Percentiles rank a stretch among this genome's conserved stretches.
These are phyloP conservation scores for Anoplophora glabripennis DNA, from an alignment of 1,140 invertebrate genomes.

Conservation along the genomic window DNA sequence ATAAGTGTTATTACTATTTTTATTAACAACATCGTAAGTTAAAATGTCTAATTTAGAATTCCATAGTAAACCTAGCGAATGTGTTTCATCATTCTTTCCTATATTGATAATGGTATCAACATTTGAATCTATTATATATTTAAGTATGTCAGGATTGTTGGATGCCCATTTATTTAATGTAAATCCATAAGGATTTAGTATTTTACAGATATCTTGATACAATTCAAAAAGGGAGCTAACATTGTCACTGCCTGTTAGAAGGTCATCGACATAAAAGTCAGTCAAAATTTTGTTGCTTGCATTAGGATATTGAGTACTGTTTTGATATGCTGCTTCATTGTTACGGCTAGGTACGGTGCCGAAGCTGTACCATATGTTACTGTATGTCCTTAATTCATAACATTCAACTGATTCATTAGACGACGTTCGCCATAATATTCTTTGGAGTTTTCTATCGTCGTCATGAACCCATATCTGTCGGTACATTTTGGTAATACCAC, in stretches of 20 bases:
- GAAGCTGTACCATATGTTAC: conserved; percentile 42
- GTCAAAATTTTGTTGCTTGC: conserved; percentile 33
- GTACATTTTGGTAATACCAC: conserved; percentile 45
- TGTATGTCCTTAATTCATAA: conserved; percentile 30
- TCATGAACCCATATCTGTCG: conserved; percentile 33
- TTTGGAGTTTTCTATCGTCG: conserved; percentile 32
- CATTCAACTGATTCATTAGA: conserved; percentile 26
- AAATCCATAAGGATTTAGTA: neutral
- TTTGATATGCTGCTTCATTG: conserved; percentile 35
- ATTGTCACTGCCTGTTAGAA: no score
- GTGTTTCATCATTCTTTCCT: no score
- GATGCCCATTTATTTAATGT: neutral
- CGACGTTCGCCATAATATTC: conserved; percentile 31
- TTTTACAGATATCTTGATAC: neutral
- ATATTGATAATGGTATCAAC: no score
- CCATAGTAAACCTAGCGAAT: no score
- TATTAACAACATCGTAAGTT: no score
- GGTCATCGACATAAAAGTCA: conserved; percentile 51
- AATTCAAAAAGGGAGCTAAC: no score
- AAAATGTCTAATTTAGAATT: no score
- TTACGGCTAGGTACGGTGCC: conserved; percentile 37
- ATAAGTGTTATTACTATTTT: no score
- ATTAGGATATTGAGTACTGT: conserved; percentile 35
- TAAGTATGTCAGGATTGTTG: neutral
- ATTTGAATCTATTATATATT: neutral